Base-by-base conservation (phyloP, 2,797 vertebrate species). In the Enteromius trimaculatus region DNA sequence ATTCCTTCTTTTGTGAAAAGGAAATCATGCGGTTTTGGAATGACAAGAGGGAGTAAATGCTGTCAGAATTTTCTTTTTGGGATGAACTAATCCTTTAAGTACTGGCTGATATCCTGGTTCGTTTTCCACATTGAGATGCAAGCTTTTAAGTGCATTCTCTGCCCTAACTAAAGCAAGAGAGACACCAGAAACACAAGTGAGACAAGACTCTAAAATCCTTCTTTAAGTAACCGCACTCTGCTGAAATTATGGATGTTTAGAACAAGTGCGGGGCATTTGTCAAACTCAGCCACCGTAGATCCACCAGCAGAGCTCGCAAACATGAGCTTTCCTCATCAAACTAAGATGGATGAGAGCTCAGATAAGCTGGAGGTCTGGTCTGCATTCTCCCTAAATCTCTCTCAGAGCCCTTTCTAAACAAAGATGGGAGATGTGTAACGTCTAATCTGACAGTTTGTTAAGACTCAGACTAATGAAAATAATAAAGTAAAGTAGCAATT, bases 391-490 rank as follows among this genome's bases (percentile, higher is more conserved):
- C 74, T 47, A 55, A 68, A 29, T 86, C 86, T 83, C 82, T 84
- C 34, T 55, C 58, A 72, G 60, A 90, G 90, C 90, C 92, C 86
- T 88, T 88, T 92, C 89, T 92, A 58, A 92, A 93, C 91, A 89
- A 82, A 84, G 49, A 86, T 78, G 68, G 64, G 80, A 91, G 78
- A 87, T 80, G 84, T 87, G 89, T 89, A 80, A 86, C 55, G 77
- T 89, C 87, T 84, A 90, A 89, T 84, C 79, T 89, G 91, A 91
- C 92, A 91, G 88, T 66, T 80, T 88, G 87, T 90, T 90, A 88
- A 92, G 89, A 92, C 91, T 90, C 91, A 88, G 58, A 39, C 86
- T 91, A 91, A 92, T 74, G 71, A 90, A 88, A 88, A 91, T 89
- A 81, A 90, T 81, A 88, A 79, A 72, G 44, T 31, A 87, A 87